Conservation (phyloP, 1,140 invertebrate species). For the Acromyrmex echinatior region DNA sequence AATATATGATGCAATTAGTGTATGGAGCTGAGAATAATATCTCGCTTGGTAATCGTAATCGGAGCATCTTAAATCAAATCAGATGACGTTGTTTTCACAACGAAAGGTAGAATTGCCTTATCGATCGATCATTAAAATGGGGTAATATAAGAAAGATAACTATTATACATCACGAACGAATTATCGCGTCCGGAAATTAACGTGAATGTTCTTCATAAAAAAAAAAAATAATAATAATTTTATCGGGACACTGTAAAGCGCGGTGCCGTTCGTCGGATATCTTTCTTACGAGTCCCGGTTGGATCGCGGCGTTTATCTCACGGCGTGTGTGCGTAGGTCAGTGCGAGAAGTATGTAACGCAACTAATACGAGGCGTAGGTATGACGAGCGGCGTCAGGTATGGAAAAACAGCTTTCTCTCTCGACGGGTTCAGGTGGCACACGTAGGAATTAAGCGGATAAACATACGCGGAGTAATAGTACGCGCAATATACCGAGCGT, state of each 20-base stretch:
- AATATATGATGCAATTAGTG: constrained; percentile 53
- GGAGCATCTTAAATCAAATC: constrained; percentile 31
- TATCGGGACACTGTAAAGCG: constrained; percentile 23
- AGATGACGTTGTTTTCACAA: not conserved
- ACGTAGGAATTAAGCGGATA: constrained; percentile 85
- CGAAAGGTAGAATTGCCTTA: constrained; percentile 12
- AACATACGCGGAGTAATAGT: constrained; percentile 79
- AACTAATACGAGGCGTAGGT: constrained; percentile 76
- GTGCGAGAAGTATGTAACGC: constrained; percentile 71
- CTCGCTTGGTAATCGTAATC: constrained; percentile 21
- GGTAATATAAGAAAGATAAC: not conserved
- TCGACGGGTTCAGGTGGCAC: constrained; percentile 83
- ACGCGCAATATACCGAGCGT: constrained; percentile 70
- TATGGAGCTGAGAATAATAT: constrained; percentile 23
- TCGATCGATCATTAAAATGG: constrained; percentile 1
- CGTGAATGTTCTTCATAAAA: not conserved
- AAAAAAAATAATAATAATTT: not conserved
- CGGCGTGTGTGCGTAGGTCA: constrained; percentile 71
- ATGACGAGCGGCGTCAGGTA: constrained; percentile 80
- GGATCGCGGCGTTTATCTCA: constrained; percentile 43
- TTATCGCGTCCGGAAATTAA: not conserved
- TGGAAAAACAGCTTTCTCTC: constrained; percentile 86
- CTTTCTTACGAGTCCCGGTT: constrained; percentile 60
- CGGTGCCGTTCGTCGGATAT: constrained; percentile 25
- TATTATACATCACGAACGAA: not conserved